These are phyloP conservation scores for Australoheros facetus DNA, from an alignment of 2,797 vertebrate species.

Conservation along the genomic window DNA sequence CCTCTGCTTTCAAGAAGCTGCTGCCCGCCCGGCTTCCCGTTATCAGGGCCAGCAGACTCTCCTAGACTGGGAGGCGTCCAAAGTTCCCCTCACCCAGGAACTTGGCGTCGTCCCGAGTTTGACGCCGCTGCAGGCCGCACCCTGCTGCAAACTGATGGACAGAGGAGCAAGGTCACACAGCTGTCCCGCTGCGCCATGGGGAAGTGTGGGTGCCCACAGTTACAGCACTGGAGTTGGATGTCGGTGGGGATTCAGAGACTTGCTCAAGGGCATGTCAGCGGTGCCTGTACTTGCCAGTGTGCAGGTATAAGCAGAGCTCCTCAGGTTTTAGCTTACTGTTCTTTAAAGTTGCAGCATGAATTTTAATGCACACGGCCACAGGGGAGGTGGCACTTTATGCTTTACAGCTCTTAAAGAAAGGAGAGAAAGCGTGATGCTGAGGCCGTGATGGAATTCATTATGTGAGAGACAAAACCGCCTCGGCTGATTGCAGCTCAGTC, in stretches of 20 bases:
- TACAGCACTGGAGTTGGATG: neutral
- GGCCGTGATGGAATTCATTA: neutral
- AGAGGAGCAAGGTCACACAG: slow-evolving; percentile 25
- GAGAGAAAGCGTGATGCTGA: neutral
- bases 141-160: slow-evolving; percentile 17
- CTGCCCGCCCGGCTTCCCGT: slow-evolving; percentile 25
- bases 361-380: neutral
- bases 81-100: slow-evolving; percentile 36
- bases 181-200: neutral
- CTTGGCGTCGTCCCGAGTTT: slow-evolving; percentile 5
- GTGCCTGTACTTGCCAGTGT: neutral
- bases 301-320: neutral
- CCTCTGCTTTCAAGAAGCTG: slow-evolving; percentile 26
- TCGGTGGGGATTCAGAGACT: neutral
- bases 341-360: neutral
- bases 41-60: slow-evolving; percentile 62
- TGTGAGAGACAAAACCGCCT: neutral
- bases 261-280: slow-evolving; percentile 6
- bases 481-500: neutral
- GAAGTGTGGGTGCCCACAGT: neutral
- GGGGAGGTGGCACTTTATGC: neutral
- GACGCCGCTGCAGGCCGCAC: neutral
- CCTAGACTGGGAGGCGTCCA: slow-evolving; percentile 21
- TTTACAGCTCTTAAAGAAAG: neutral
- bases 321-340: neutral